phyloP scores from a whole-genome alignment of 2,888 invertebrate genomes.

The Athalia circularis region DNA sequence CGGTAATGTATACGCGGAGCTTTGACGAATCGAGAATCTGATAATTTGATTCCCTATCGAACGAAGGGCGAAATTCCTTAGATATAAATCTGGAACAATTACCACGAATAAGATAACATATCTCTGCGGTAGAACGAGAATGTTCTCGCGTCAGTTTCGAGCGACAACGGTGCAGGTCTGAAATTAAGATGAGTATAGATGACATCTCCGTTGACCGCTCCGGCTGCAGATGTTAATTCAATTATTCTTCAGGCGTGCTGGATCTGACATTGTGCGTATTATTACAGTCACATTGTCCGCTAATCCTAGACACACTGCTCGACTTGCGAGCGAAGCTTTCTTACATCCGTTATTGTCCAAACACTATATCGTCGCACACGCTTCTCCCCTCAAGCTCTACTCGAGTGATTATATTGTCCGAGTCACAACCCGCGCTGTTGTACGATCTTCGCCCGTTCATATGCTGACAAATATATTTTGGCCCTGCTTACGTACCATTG shows the following conservation, averaged over 20 bases:
- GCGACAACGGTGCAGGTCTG: too few species aligned
- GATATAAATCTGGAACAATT: too few species aligned
- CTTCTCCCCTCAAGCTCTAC: not conserved
- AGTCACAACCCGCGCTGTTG: not conserved
- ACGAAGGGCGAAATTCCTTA: too few species aligned
- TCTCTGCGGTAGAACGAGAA: too few species aligned
- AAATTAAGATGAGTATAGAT: slow-evolving; percentile 11
- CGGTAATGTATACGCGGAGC: too few species aligned
- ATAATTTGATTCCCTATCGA: too few species aligned
- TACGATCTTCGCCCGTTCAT: too few species aligned
- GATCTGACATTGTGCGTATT: slow-evolving; percentile 43
- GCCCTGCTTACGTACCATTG: too few species aligned
- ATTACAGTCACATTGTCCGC: slow-evolving; percentile 39
- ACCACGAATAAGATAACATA: too few species aligned
- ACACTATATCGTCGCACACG: too few species aligned
- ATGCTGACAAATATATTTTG: too few species aligned
- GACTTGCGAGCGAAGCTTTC: not conserved
- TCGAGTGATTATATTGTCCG: not conserved
- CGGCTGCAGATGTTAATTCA: slow-evolving; percentile 39
- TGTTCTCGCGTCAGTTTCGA: not conserved
- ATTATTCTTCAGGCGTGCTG: slow-evolving; percentile 34
- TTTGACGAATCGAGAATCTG: too few species aligned
- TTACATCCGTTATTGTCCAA: not conserved
- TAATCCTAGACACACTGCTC: slow-evolving; percentile 25
- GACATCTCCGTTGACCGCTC: slow-evolving; percentile 26